phyloP scores from a whole-genome alignment of 2,113 vertebrate species.

The Muscicapa adusta region DNA sequence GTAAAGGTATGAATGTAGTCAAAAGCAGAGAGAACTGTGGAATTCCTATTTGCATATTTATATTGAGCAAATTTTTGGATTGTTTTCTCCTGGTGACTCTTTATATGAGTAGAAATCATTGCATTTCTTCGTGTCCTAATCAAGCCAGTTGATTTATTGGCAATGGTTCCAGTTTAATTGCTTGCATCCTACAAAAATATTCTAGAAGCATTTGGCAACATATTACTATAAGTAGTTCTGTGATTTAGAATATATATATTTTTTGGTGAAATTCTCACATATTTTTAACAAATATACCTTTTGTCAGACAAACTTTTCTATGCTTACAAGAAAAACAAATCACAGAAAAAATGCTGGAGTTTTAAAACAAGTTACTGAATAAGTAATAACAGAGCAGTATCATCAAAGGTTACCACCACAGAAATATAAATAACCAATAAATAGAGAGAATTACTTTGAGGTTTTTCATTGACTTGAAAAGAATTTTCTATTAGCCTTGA shows the following conservation, averaged over 20 bases:
- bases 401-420: neutral
- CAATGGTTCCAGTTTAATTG: neutral
- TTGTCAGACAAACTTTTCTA: neutral
- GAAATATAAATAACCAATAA: neutral
- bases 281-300: neutral
- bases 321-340: neutral
- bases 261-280: neutral
- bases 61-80: neutral
- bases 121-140: neutral
- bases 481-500: neutral
- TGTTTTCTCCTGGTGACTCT: neutral
- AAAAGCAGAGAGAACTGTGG: neutral
- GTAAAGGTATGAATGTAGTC: fast-evolving
- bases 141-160: neutral
- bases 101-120: neutral
- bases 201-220: neutral
- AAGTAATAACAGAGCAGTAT: neutral
- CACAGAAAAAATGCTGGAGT: neutral
- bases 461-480: neutral
- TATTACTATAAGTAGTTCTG: neutral
- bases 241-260: neutral
- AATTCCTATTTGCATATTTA: neutral
- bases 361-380: neutral
- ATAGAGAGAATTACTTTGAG: neutral
- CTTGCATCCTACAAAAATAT: neutral